phyloP scores from a whole-genome alignment of 37 sponge, comb jelly and placozoan species.

The Chondrosia reniformis region DNA sequence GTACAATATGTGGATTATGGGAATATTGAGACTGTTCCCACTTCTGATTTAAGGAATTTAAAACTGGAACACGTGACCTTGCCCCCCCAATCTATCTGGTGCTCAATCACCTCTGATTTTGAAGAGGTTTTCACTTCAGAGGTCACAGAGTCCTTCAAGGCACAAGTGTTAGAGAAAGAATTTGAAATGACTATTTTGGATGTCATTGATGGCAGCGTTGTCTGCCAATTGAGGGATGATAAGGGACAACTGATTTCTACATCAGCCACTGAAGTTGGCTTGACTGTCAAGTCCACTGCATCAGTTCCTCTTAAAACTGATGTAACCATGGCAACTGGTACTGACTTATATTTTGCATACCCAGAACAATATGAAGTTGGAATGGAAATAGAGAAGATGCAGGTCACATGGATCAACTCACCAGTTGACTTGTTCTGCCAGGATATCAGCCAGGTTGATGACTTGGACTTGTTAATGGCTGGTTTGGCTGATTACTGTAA shows the following conservation, averaged over 20 bases:
- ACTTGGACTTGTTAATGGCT: conserved; percentile 58
- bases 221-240: background rate
- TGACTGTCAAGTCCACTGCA: no score
- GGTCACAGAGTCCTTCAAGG: background rate
- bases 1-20: conserved; percentile 46
- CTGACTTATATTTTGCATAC: no score
- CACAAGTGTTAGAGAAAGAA: background rate
- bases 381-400: no score
- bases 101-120: conserved; percentile 20
- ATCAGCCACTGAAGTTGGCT: background rate
- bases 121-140: background rate
- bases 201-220: background rate
- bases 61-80: conserved; percentile 29
- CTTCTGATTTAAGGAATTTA: conserved; percentile 22
- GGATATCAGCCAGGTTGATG: conserved; percentile 2
- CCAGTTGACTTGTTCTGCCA: conserved; percentile 63
- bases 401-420: conserved; percentile 33
- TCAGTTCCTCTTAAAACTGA: no score
- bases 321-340: no score
- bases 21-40: conserved; percentile 22
- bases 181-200: background rate
- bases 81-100: conserved; percentile 46
- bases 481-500: conserved; percentile 52
- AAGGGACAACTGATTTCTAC: background rate
- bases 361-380: no score